Evolutionary conservation across 2,888 invertebrate species (phyloP), one percentile per base, ranked within the genome.

Genomic region (Trileptium ribeirensis): DNA sequence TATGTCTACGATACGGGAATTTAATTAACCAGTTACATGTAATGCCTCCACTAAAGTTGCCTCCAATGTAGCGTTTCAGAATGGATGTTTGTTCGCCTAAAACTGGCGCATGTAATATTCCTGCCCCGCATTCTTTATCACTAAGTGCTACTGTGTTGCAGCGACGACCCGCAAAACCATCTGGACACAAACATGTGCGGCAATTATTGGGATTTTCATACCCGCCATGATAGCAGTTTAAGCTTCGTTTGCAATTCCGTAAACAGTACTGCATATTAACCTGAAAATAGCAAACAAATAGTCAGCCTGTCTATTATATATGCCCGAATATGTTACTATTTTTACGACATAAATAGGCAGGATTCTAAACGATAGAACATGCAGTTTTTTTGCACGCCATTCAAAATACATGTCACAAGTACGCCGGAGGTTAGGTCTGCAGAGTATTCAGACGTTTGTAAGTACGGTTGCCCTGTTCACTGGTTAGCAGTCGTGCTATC

Each of bases 141-240:
- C 86, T 85, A 1, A 82, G 82, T 36, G 85, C 82, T 0, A 86
- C 84, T 37, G 84, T 81, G 39, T 85, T 85, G 80, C 87, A 88
- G 34, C 79, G 83, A 2, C 79, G 79, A 8, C 88, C 88, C 0
- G 84, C 79, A 33, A 87, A 83, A 1, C 87, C 87, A 74, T 84
- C 84, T 0, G 87, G 87, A 78, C 87, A 87, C 8, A 84, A 64
- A 78, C 87, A 87, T 1, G 81, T 81, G 0, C 83, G 82, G 74
- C 87, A 87, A 79, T 87, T 84, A 77, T 87, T 87, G 0, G 87
- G 87, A 82, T 87, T 83, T 0, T 84, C 83, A 78, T 87, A 87
- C 8, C 87, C 87, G 29, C 84, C 84, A 67, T 86, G 78, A 67
- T 78, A 67, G 67, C 85, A 85, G 15, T 64, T 39, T 36, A 83